Evolutionary conservation across 2,797 vertebrate species (phyloP).

Genomic region (Alauda arvensis): DNA sequence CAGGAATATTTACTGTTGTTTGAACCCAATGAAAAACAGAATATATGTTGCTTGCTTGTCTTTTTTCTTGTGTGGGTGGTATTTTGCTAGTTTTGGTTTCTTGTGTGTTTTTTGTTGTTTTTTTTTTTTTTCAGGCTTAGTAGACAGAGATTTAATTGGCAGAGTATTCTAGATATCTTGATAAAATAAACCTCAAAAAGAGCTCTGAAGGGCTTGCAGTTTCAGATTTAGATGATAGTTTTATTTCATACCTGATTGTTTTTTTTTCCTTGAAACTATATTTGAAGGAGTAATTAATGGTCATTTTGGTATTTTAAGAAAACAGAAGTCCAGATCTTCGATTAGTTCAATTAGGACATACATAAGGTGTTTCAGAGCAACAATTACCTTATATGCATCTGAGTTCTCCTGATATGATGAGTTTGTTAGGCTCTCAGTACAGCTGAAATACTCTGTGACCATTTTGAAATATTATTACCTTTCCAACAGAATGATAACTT

Average conservation of each 20-base stretch:
- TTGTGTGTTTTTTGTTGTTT: background rate
- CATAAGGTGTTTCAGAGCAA: background rate
- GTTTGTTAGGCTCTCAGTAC: background rate
- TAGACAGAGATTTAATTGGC: background rate
- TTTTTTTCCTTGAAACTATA: background rate
- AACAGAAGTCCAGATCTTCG: background rate
- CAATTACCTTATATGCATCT: background rate
- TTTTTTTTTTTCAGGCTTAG: background rate
- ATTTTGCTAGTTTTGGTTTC: background rate
- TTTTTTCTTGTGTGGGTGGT: background rate
- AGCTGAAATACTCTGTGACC: background rate
- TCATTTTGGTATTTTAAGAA: background rate
- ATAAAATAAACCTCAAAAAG: background rate
- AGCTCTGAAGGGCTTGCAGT: background rate
- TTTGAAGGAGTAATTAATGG: background rate
- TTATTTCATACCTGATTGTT: background rate
- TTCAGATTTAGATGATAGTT: background rate
- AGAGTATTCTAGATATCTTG: background rate
- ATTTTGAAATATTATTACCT: background rate
- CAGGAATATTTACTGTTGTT: background rate
- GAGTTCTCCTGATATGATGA: background rate
- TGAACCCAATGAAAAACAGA: background rate
- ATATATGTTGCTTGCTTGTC: background rate
- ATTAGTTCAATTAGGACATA: background rate
- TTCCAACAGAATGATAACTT: background rate